phyloP scores from a whole-genome alignment of 2,797 vertebrate species.

The Sarcoramphus papa region DNA sequence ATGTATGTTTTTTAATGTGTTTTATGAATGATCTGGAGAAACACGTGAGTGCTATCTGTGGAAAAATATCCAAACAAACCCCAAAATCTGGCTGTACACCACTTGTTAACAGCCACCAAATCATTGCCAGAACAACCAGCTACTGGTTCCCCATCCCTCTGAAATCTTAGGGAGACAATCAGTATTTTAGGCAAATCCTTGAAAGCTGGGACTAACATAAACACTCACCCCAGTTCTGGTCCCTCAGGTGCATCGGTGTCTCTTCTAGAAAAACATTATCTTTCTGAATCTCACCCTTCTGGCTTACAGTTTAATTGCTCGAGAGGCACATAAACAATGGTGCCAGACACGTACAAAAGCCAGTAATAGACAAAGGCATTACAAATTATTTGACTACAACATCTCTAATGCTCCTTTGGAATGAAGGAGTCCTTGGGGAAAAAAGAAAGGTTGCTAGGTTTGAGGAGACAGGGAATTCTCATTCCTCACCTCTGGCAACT shows the following conservation, averaged over 20 bases:
- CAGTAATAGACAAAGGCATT: neutral
- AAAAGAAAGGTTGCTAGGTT: neutral
- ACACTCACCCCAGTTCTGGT: neutral
- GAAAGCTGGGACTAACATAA: neutral
- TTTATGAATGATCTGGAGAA: neutral
- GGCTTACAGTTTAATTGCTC: neutral
- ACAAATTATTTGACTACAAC: neutral
- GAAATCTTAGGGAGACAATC: neutral
- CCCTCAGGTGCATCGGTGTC: neutral
- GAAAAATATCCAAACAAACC: neutral
- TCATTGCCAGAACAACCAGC: neutral
- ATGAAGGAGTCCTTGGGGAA: neutral
- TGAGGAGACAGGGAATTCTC: neutral
- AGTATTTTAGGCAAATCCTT: neutral
- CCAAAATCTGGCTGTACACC: neutral
- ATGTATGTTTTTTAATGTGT: neutral
- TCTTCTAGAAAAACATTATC: neutral
- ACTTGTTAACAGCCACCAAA: neutral
- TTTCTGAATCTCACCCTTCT: neutral
- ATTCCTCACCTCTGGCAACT: neutral
- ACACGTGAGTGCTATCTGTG: neutral
- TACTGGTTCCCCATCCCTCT: neutral
- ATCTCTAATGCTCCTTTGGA: neutral
- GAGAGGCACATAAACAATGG: rapidly evolving
- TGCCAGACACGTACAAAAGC: neutral